These are phyloP conservation scores for Monochamus alternatus DNA, from an alignment of 2,888 invertebrate species.

Conservation along the genomic window DNA sequence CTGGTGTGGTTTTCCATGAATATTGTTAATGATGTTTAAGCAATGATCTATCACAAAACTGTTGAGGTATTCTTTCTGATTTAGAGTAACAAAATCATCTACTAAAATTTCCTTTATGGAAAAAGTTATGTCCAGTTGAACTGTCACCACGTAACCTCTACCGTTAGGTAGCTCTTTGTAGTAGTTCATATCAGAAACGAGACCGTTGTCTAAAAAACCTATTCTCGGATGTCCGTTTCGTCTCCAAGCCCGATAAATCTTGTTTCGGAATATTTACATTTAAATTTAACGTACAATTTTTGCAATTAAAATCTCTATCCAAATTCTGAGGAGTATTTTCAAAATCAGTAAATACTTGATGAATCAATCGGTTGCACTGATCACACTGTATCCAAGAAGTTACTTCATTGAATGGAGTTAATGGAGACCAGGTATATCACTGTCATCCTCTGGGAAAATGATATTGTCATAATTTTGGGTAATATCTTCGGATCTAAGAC, in stretches of 20 bases:
- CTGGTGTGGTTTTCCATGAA: conserved; percentile 10
- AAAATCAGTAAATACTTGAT: conserved; percentile 32
- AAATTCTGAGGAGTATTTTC: conserved; percentile 6
- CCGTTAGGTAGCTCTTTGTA: conserved; percentile 11
- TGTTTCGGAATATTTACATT: not conserved
- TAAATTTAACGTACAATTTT: not conserved
- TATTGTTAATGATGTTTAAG: conserved; percentile 22
- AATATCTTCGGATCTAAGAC: not conserved
- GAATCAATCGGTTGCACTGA: conserved; percentile 38
- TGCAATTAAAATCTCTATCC: conserved; percentile 6
- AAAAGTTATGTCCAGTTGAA: conserved; percentile 6
- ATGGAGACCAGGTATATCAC: conserved; percentile 6
- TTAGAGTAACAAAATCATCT: conserved; percentile 29
- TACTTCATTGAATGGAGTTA: conserved; percentile 18
- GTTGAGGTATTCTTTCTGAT: conserved; percentile 26
- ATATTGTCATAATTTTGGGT: not conserved
- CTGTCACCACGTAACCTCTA: conserved; percentile 21
- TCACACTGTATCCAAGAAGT: conserved; percentile 39
- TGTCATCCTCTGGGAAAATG: conserved; percentile 11
- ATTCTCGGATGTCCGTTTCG: conserved; percentile 17
- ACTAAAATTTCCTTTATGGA: conserved; percentile 30
- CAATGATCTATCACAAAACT: conserved; percentile 37
- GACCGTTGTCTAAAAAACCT: conserved; percentile 29
- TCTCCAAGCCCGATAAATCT: not conserved
- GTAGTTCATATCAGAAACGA: conserved; percentile 15